Conservation (phyloP, 1,140 invertebrate genomes). For the Thalassaphorura encarpata region DNA sequence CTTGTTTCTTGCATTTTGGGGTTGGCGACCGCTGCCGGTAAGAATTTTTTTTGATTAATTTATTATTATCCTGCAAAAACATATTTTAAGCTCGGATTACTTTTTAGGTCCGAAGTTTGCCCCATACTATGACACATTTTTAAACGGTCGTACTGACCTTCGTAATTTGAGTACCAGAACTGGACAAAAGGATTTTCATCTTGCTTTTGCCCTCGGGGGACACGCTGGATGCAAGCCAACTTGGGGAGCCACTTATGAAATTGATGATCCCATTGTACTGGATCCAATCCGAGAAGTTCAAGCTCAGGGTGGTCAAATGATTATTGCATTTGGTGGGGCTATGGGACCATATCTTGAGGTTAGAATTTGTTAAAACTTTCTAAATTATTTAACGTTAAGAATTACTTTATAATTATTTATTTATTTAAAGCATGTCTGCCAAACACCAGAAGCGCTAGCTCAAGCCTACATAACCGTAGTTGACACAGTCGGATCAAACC, state of each 20-base stretch:
- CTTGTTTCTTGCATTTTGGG: no score
- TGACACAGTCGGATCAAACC: conserved; percentile 23
- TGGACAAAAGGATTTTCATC: conserved; percentile 24
- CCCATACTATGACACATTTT: conserved; percentile 21
- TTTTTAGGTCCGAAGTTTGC: conserved; percentile 17
- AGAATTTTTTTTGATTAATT: no score
- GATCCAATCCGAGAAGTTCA: conserved; percentile 20
- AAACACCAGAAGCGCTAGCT: conserved; percentile 10
- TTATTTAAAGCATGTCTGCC: conserved; percentile 29
- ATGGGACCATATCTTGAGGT: conserved; percentile 33
- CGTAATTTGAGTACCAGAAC: conserved; percentile 20
- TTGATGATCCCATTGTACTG: conserved; percentile 23
- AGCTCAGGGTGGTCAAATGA: conserved; percentile 20
- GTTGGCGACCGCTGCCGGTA: no score
- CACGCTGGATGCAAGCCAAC: conserved; percentile 24
- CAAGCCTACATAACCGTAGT: conserved; percentile 26
- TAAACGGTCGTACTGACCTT: conserved; percentile 19
- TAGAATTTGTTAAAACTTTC: no score
- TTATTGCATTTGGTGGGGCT: conserved; percentile 24
- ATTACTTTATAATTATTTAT: no score
- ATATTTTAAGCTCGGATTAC: no score
- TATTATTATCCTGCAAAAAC: no score
- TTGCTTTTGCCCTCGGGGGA: conserved; percentile 31
- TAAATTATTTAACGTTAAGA: no score
- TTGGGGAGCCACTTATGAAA: conserved; percentile 23